Conservation (phyloP, 1,140 invertebrate species). For the Bombus pascuorum region DNA sequence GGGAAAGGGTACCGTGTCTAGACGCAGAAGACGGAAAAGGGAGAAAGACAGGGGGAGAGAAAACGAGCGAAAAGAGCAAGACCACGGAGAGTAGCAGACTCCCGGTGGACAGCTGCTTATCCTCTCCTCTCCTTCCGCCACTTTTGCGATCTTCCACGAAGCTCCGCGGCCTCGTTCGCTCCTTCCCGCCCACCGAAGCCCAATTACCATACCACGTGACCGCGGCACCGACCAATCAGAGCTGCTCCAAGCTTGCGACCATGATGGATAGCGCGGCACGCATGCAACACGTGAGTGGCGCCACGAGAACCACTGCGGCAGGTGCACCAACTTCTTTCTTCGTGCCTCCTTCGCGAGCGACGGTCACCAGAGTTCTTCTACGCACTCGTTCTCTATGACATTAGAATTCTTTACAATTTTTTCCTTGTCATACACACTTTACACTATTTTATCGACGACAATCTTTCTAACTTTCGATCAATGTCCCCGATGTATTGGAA, state of each 20-base stretch:
- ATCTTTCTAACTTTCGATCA: no score
- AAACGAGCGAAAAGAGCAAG: conserved; percentile 62
- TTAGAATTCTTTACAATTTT: neutral
- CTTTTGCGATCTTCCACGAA: conserved; percentile 77
- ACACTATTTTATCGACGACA: neutral
- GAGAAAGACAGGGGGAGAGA: conserved; percentile 53
- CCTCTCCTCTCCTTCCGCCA: conserved; percentile 78
- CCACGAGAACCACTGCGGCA: conserved; percentile 78
- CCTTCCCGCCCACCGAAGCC: conserved; percentile 81
- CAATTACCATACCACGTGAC: conserved; percentile 86
- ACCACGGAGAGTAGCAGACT: conserved; percentile 61
- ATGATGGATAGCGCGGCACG: conserved; percentile 84
- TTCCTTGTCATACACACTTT: neutral
- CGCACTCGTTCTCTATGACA: neutral
- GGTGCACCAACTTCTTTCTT: conserved; percentile 77
- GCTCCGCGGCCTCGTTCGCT: conserved; percentile 72
- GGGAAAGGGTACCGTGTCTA: neutral
- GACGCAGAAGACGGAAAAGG: conserved; percentile 50
- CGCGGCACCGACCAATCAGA: conserved; percentile 82
- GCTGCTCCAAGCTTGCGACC: conserved; percentile 81
- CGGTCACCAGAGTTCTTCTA: conserved; percentile 23
- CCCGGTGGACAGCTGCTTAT: conserved; percentile 71
- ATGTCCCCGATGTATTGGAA: no score
- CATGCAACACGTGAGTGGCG: conserved; percentile 82
- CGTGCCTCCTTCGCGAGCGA: conserved; percentile 9